A percentile compares a stretch with the other conserved stretches of the same genome.
phyloP scores from a whole-genome alignment of 2,113 vertebrate species.

The Oxyura jamaicensis region DNA sequence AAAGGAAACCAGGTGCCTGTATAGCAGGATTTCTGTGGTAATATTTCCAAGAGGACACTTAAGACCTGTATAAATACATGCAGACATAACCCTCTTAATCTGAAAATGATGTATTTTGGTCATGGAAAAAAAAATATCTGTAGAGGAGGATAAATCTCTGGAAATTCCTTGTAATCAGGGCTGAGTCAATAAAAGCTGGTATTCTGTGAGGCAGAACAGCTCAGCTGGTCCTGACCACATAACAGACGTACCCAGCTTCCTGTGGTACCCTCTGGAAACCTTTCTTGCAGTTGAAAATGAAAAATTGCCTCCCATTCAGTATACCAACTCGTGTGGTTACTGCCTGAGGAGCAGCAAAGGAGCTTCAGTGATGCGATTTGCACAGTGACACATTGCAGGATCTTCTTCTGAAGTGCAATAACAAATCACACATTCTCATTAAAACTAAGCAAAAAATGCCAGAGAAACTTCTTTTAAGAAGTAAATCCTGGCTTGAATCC shows the following conservation, averaged over 20 bases:
- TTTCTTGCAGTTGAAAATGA: background rate
- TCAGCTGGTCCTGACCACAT: background rate
- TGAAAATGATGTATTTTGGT: background rate
- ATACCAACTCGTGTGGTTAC: background rate
- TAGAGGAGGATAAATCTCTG: background rate
- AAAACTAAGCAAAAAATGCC: background rate
- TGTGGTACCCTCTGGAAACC: background rate
- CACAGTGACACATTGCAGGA: background rate
- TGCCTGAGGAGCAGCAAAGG: background rate
- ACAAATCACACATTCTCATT: fast-evolving
- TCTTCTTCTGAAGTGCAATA: background rate
- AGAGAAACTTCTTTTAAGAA: background rate
- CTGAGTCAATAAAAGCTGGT: background rate
- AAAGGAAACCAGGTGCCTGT: background rate
- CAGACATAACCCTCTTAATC: background rate
- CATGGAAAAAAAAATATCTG: background rate
- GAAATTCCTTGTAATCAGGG: background rate
- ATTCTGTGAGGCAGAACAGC: background rate
- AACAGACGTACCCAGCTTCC: background rate
- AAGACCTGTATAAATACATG: background rate
- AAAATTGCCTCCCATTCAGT: background rate
- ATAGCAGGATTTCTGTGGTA: background rate
- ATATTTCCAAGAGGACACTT: background rate
- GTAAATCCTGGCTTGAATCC: background rate
- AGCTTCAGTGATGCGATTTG: background rate